Percentiles rank a stretch among this genome's conserved stretches.
Evolutionary conservation across 2,888 invertebrate species (phyloP).

Genomic region (Heliconius cydno): DNA sequence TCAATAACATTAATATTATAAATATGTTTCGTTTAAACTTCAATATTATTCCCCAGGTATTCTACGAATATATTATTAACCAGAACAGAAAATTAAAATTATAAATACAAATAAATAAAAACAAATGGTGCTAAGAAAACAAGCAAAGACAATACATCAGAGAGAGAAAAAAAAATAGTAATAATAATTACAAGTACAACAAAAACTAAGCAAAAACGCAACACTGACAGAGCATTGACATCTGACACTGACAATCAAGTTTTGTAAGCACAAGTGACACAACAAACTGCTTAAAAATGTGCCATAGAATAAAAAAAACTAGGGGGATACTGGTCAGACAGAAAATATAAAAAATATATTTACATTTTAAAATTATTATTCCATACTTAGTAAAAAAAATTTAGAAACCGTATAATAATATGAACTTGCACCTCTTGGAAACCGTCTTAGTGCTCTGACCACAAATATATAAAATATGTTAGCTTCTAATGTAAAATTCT

Average conservation of each 20-base stretch:
- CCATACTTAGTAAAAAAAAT: background rate
- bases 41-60: no score
- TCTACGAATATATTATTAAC: no score
- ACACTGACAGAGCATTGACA: constrained; percentile 6
- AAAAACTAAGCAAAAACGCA: background rate
- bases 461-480: background rate
- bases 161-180: background rate
- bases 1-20: background rate
- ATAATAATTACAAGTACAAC: background rate
- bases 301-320: constrained; percentile 21
- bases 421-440: background rate
- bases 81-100: background rate
- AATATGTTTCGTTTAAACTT: background rate
- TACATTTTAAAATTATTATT: background rate
- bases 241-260: background rate
- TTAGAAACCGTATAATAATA: background rate
- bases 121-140: background rate
- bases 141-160: background rate
- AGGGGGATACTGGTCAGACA: background rate
- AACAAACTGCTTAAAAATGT: constrained; percentile 1
- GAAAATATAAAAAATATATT: background rate
- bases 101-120: background rate
- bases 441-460: background rate
- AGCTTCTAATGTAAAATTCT: background rate
- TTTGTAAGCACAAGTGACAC: background rate